Evolutionary conservation across 2,888 invertebrate genomes (phyloP).

Genomic region (Tridacna crocea): DNA sequence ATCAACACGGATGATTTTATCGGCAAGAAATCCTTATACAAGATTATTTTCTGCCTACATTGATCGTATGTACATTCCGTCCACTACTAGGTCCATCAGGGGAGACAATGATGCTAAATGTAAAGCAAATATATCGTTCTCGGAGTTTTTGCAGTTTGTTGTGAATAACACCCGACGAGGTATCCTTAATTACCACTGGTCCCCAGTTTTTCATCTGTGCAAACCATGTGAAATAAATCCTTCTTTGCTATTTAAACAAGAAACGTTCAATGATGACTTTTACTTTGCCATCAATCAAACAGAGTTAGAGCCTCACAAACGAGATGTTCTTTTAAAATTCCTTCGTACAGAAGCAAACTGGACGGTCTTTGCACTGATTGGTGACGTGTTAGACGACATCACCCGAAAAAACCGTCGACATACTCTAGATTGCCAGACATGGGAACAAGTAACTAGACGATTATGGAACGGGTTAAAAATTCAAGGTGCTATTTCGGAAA

Average conservation of each 20-base stretch:
- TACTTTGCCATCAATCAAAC: not conserved
- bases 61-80: too few species aligned
- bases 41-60: too few species aligned
- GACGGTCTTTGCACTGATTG: not conserved
- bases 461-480: slow-evolving; percentile 2
- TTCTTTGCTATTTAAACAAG: not conserved
- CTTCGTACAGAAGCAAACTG: not conserved
- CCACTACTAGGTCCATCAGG: not conserved
- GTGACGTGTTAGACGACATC: slow-evolving; percentile 5
- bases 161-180: too few species aligned
- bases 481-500: slow-evolving; percentile 1
- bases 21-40: slow-evolving; percentile 8
- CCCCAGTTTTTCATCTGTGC: slow-evolving; percentile 10
- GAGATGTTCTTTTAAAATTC: not conserved
- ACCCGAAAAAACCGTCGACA: not conserved
- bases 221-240: slow-evolving; percentile 11
- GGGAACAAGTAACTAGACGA: not conserved
- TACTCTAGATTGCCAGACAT: not conserved
- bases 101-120: slow-evolving; percentile 3
- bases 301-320: not conserved
- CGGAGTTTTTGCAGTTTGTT: slow-evolving; percentile 11
- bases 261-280: slow-evolving; percentile 1
- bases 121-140: slow-evolving; percentile 3
- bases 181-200: slow-evolving; percentile 7
- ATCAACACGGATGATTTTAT: slow-evolving; percentile 3